Evolutionary conservation across 2,797 vertebrate species (phyloP), one percentile per base, ranked within the genome.

Genomic region (Cottoperca gobio): DNA sequence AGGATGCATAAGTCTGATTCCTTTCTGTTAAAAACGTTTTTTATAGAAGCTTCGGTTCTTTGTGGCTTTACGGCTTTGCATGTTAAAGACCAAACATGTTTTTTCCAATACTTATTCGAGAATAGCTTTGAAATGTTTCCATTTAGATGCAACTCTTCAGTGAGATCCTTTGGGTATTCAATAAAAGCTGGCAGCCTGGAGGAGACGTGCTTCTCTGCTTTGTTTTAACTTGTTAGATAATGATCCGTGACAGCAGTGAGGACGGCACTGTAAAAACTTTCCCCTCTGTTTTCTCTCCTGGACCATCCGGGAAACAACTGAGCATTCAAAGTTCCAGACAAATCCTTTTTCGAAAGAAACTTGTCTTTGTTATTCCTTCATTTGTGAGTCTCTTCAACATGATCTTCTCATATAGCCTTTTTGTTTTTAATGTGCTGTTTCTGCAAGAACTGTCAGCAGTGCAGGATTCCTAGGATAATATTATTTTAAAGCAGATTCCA

Each of bases 201-300:
- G 17, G 8, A n/a, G n/a, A 48, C 2, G 2, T 4, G 43, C 35
- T 59, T 28, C 37, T 31, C 37, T 42, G 70, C 31, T 86, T 64
- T 86, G 83, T 86, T 89, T 79, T 46, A 74, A 84, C 77, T 65
- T 83, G 86, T 73, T 40, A 57, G 60, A 53, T 79, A 73, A 78
- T 52, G 8, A 72, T 62, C 39, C 1, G 2, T 19, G 49, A 45
- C 24, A 35, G 24, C 23, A 43, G 24, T 1, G 6, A 55, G 24
- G 45, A 62, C 65, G 54, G 53, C 76, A 69, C 17, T 24, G 9
- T 33, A 10, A 58, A 76, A 73, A 31, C 16, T 0, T 46, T 71
- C 3, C 2, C 5, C 13, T 3, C n/a, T 12, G 1, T 4, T 37
- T 35, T 55, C 37, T 35, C 6, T 45, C 17, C 3, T 24, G 43